phyloP scores from a whole-genome alignment of 2,797 vertebrate species.

The Octomys mimax region DNA sequence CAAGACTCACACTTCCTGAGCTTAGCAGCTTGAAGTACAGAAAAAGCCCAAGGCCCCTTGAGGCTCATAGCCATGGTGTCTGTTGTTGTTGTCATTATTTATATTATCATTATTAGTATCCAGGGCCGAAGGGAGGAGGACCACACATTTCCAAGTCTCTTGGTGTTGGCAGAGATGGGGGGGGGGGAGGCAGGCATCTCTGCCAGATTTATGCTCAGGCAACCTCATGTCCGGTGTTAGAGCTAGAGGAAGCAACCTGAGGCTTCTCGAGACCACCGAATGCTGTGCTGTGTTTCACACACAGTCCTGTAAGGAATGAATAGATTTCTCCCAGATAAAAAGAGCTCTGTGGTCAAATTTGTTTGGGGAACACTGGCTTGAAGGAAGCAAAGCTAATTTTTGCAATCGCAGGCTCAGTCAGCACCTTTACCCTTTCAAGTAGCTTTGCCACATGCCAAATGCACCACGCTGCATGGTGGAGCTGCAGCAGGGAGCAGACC shows the following conservation, averaged over 20 bases:
- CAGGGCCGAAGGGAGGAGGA: not conserved
- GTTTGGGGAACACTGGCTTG: not conserved
- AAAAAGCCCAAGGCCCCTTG: conserved; percentile 52
- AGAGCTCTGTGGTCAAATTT: not conserved
- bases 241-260: not conserved
- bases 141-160: conserved; percentile 29
- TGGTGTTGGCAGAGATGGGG: not conserved
- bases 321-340: not conserved
- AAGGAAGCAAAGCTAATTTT: not conserved
- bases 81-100: conserved; percentile 52
- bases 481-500: no score
- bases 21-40: conserved; percentile 50
- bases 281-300: not conserved
- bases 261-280: not conserved
- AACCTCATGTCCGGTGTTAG: not conserved
- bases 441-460: not conserved
- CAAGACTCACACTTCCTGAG: conserved; percentile 40
- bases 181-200: not conserved
- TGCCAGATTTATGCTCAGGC: not conserved
- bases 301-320: not conserved
- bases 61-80: conserved; percentile 69
- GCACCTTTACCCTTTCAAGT: not conserved
- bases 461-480: not conserved
- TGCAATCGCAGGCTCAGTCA: not conserved
- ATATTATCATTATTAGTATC: conserved; percentile 13